A percentile compares a stretch with the other conserved stretches of the same genome.
phyloP scores from a whole-genome alignment of 2,797 vertebrate genomes.

The Arremon aurantiirostris region DNA sequence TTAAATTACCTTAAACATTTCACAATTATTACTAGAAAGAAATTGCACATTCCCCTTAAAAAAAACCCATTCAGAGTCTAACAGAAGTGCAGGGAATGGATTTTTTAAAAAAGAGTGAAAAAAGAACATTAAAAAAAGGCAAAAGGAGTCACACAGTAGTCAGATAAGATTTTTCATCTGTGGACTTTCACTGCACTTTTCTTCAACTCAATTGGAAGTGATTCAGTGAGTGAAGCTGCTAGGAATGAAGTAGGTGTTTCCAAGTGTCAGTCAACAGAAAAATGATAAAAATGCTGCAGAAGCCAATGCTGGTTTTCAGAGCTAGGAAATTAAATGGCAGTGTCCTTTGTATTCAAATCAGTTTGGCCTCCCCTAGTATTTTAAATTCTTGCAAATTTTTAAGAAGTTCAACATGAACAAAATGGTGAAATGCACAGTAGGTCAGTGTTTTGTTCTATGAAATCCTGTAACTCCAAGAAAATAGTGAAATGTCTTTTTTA shows the following conservation, averaged over 20 bases:
- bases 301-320: background rate
- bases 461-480: background rate
- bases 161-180: background rate
- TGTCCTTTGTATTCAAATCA: background rate
- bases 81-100: background rate
- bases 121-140: background rate
- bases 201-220: background rate
- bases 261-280: constrained; percentile 32
- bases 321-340: background rate
- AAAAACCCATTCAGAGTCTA: background rate
- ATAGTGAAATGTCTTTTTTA: background rate
- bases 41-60: background rate
- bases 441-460: background rate
- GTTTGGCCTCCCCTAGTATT: background rate
- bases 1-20: background rate
- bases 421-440: background rate
- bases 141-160: background rate
- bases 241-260: constrained; percentile 26
- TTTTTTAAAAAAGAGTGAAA: background rate
- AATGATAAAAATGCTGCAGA: background rate
- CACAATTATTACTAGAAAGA: background rate
- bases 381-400: background rate
- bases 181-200: background rate
- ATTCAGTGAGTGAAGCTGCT: background rate
- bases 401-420: background rate